These are phyloP conservation scores for Sardinella longiceps DNA, from an alignment of 2,797 vertebrate genomes.

Conservation along the genomic window DNA sequence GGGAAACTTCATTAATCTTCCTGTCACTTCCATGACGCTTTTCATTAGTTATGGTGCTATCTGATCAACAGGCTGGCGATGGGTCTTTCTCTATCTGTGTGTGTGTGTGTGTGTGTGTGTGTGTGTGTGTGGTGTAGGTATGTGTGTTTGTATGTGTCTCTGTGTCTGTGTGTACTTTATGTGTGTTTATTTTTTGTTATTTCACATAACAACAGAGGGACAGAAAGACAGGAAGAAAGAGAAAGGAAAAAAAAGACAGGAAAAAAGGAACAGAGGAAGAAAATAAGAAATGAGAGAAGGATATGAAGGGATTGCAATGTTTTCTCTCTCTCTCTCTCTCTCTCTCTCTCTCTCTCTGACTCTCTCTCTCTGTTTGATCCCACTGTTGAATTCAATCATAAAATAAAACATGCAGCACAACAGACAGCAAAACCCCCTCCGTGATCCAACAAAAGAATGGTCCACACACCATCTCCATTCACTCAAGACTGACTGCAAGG, in stretches of 20 bases:
- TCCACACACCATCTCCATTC: background rate
- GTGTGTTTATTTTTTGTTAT: conserved; percentile 45
- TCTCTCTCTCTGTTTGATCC: background rate
- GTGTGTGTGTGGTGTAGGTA: conserved; percentile 50
- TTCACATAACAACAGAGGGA: conserved; percentile 23
- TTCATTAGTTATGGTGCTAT: conserved; percentile 93
- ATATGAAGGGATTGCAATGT: background rate
- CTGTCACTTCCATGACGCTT: conserved; percentile 92
- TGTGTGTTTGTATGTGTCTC: conserved; percentile 53
- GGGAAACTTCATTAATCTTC: conserved; percentile 95
- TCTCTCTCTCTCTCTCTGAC: background rate
- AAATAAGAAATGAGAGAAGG: background rate
- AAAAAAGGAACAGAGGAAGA: background rate
- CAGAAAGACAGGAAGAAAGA: background rate
- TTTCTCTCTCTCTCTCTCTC: conserved; percentile 2
- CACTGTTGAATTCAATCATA: conserved; percentile 21
- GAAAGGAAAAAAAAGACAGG: background rate
- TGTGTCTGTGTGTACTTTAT: conserved; percentile 39
- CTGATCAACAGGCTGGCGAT: conserved; percentile 81
- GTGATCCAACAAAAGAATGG: background rate
- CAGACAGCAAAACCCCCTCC: background rate
- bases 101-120: conserved; percentile 54
- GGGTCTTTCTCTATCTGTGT: conserved; percentile 3
- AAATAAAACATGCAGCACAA: background rate
- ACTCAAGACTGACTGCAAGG: background rate